Base-by-base conservation (phyloP, 2,113 vertebrate genomes). In the Nycticorax nycticorax region DNA sequence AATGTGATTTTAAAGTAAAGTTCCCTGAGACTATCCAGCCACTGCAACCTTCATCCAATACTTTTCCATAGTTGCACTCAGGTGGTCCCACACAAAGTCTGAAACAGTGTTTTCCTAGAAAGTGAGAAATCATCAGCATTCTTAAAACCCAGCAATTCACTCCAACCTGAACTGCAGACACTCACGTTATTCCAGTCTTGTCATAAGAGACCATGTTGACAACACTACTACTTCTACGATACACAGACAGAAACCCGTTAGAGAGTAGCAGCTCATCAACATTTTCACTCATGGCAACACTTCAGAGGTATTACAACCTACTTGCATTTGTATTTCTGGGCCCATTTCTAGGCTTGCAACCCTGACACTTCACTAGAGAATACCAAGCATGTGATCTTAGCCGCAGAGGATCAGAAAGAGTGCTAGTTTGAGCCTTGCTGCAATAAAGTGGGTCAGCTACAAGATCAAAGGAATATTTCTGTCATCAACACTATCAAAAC, bases 391-490 rank as follows among this genome's bases (percentile, higher is more conserved):
- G 93, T 94, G 91, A 96, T 93, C 95, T 93, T 5, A 95, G 88
- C 82, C 64, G 8, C 88, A 74, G 85, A 90, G 90, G 88, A 93
- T 74, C 47, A 84, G 72, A 30, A 63, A 75, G 56, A 33, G 69
- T 81, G 91, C 73, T 81, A 82, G 68, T 81, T 60, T 43, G 63
- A 96, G 94, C 68, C 75, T 60, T 14, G 30, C 2, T 92, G 78
- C 63, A 66, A 57, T 77, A 78, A 97, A 97, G 63, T 93, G 82
- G 95, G 95, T 92, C 92, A 93, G 85, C 92, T 81, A 60, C 86
- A 27, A 95, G 83, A 97, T 96, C 93, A 96, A 96, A 96, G 92
- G 85, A 82, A 37, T 86, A 32, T 64, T 92, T 89, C 93, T 96
- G 93, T 82, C 92, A 92, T 82, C 86, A 85, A 39, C 73, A 27